Conservation (phyloP, 2,888 invertebrate genomes). For the Mesorhabditis belari region DNA sequence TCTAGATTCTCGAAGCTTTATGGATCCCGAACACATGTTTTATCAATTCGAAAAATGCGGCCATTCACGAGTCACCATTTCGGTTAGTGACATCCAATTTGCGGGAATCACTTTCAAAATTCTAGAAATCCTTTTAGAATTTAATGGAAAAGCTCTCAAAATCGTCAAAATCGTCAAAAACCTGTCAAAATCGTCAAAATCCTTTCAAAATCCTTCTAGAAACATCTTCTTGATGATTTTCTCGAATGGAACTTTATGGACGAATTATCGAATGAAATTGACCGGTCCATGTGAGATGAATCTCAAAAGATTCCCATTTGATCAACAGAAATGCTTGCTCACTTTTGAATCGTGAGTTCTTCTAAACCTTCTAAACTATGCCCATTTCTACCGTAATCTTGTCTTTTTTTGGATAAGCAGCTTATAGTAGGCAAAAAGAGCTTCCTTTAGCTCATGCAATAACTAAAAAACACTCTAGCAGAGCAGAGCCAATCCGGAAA, state of each 20-base stretch:
- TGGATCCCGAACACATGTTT: slow-evolving; percentile 53
- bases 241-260: slow-evolving; percentile 51
- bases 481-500: no score
- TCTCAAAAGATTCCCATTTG: slow-evolving; percentile 45
- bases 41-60: slow-evolving; percentile 50
- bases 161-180: neutral
- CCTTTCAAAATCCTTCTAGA: slow-evolving; percentile 13
- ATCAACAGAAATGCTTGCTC: slow-evolving; percentile 49
- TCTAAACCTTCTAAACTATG: neutral
- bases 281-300: slow-evolving; percentile 53
- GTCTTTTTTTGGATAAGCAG: neutral
- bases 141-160: neutral
- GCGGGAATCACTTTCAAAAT: neutral
- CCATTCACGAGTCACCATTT: slow-evolving; percentile 51
- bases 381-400: no score
- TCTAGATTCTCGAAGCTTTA: slow-evolving; percentile 34
- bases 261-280: slow-evolving; percentile 50
- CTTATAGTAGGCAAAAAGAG: neutral
- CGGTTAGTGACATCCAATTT: slow-evolving; percentile 14
- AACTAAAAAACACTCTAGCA: no score
- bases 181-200: neutral
- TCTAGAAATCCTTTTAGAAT: neutral
- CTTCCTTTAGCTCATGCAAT: no score
- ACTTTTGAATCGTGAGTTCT: slow-evolving; percentile 50
- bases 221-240: slow-evolving; percentile 53